These are phyloP conservation scores for Euleptes europaea DNA, from an alignment of 2,113 vertebrate genomes.

Conservation along the genomic window DNA sequence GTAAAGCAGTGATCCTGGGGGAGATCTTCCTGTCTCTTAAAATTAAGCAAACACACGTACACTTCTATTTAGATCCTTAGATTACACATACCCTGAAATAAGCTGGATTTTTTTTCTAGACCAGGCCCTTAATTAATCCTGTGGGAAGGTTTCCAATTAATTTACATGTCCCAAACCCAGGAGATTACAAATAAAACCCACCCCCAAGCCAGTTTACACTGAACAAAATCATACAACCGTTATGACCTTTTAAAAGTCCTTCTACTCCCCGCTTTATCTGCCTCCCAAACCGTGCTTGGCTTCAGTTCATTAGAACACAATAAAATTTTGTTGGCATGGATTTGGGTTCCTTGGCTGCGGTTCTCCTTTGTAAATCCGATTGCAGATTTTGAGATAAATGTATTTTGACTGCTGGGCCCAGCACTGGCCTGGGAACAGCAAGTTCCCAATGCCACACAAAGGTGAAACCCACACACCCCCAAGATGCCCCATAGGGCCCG, in stretches of 20 bases:
- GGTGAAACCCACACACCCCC: rapidly evolving
- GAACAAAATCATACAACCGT: rapidly evolving
- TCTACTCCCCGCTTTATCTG: not conserved
- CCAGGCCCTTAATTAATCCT: not conserved
- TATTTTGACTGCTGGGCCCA: not conserved
- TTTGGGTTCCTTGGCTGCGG: not conserved
- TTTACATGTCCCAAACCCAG: not conserved
- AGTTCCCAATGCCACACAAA: not conserved
- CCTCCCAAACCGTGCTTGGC: not conserved
- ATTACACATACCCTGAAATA: rapidly evolving
- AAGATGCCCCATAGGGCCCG: not conserved
- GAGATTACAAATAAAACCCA: not conserved
- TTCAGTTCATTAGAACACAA: not conserved
- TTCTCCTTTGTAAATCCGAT: not conserved
- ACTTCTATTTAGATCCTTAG: not conserved
- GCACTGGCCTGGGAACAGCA: not conserved
- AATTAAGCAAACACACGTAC: not conserved
- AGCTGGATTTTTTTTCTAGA: not conserved
- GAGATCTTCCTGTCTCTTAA: not conserved
- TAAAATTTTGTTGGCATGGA: not conserved
- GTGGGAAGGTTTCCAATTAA: not conserved
- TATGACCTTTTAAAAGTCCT: too few relatives aligned
- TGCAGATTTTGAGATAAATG: not conserved
- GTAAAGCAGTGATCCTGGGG: too few relatives aligned
- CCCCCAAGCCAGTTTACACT: constrained; percentile 49